Conservation (phyloP, 2,888 invertebrate species). For the Drosophila formosana region DNA sequence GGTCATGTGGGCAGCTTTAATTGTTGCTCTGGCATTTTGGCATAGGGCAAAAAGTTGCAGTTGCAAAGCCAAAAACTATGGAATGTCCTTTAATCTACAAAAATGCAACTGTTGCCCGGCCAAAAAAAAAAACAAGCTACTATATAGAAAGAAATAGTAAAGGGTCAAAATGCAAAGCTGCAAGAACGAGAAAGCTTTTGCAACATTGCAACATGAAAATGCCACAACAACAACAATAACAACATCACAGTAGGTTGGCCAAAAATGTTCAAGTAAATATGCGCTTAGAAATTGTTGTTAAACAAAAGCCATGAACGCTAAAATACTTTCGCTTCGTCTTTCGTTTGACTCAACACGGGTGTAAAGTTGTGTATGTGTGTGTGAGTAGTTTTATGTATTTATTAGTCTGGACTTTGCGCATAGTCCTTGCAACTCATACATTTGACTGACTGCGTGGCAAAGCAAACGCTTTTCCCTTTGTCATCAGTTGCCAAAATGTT, state of each 20-base stretch:
- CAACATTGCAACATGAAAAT: conserved; percentile 27
- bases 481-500: conserved; percentile 7
- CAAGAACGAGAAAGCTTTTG: conserved; percentile 13
- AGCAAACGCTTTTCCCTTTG: conserved; percentile 29
- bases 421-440: conserved; percentile 21
- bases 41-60: neutral
- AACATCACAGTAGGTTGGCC: conserved; percentile 4
- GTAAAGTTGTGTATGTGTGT: conserved; percentile 4
- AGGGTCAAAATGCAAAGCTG: conserved; percentile 11
- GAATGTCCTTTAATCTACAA: neutral
- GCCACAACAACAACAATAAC: conserved; percentile 14
- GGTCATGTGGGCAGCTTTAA: conserved; percentile 19
- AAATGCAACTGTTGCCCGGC: conserved; percentile 33
- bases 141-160: neutral
- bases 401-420: conserved; percentile 16
- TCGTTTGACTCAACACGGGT: conserved; percentile 20
- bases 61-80: too few species aligned
- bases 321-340: conserved; percentile 40
- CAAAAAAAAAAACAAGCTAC: neutral
- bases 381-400: neutral
- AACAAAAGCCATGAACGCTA: conserved; percentile 32
- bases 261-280: conserved; percentile 43
- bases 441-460: conserved; percentile 37
- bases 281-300: conserved; percentile 52
- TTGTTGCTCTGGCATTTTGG: conserved; percentile 19